phyloP scores from a whole-genome alignment of 2,888 invertebrate genomes.

The Pharmacophagus antenor region DNA sequence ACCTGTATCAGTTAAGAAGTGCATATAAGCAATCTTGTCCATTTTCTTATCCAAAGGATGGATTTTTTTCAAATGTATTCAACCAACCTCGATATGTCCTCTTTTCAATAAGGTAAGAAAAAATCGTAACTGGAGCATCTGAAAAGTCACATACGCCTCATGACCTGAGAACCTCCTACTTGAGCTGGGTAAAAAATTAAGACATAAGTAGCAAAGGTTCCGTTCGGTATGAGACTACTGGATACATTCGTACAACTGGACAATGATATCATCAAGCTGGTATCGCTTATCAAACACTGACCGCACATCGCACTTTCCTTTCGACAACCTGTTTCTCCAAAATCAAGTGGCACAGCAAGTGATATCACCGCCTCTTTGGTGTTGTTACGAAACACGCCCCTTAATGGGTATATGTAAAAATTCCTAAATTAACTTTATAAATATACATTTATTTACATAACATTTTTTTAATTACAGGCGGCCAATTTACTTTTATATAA shows the following conservation, averaged over 20 bases:
- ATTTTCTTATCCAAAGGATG: too few species aligned
- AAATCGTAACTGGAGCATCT: too few species aligned
- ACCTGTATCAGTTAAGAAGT: too few species aligned
- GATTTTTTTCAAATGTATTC: too few species aligned
- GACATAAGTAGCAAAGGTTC: not conserved
- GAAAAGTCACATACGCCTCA: too few species aligned
- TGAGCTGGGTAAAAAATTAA: not conserved
- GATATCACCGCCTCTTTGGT: slow-evolving; percentile 13
- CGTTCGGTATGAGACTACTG: not conserved
- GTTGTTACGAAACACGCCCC: slow-evolving; percentile 15
- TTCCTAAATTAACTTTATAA: slow-evolving; percentile 18
- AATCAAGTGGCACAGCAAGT: slow-evolving; percentile 19
- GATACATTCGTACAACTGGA: not conserved
- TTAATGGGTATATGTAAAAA: slow-evolving; percentile 19
- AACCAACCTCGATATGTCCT: too few species aligned
- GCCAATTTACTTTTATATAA: not conserved
- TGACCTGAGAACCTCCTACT: too few species aligned
- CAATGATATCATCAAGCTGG: slow-evolving; percentile 19
- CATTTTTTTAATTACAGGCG: not conserved
- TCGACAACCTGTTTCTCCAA: slow-evolving; percentile 25
- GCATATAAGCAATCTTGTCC: too few species aligned
- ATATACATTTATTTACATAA: slow-evolving; percentile 16
- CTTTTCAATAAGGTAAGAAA: too few species aligned
- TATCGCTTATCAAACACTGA: slow-evolving; percentile 29
- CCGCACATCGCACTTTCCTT: slow-evolving; percentile 33